These are phyloP conservation scores for Capitulum mitella DNA, from an alignment of 2,888 invertebrate genomes.

Conservation along the genomic window DNA sequence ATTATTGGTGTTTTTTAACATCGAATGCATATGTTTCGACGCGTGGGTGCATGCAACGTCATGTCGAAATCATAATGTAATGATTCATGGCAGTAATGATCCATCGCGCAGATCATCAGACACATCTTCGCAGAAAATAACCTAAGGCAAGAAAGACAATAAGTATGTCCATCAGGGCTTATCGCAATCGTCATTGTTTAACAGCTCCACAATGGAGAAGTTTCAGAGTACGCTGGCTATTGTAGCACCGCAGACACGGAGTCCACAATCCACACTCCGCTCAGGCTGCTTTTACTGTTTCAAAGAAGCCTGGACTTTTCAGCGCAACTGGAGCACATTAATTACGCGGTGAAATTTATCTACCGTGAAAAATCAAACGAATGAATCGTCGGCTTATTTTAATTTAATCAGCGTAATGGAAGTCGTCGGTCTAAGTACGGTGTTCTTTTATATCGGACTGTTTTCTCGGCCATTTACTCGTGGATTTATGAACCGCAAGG, in stretches of 20 bases:
- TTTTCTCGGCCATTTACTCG: conserved; percentile 12
- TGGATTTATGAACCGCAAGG: conserved; percentile 21
- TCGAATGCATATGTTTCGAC: no score
- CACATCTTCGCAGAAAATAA: no score
- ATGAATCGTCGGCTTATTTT: conserved; percentile 6
- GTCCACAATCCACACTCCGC: background rate
- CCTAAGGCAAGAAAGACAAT: no score
- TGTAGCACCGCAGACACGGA: background rate
- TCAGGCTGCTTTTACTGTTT: background rate
- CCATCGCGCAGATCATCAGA: no score
- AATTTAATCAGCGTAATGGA: conserved; percentile 22
- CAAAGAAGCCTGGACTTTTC: background rate
- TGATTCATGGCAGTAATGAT: no score
- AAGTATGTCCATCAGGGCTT: no score
- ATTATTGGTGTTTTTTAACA: no score
- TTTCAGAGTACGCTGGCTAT: no score
- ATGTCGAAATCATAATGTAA: no score
- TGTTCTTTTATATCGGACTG: conserved; percentile 21
- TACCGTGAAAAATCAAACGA: conserved; percentile 9
- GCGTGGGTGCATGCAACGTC: no score
- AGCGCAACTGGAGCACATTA: background rate
- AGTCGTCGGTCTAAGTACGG: background rate
- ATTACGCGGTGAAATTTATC: background rate
- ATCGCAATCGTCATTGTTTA: no score
- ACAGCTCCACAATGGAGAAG: no score